phyloP scores from a whole-genome alignment of 1,140 invertebrate genomes.

The Orchesella cincta region DNA sequence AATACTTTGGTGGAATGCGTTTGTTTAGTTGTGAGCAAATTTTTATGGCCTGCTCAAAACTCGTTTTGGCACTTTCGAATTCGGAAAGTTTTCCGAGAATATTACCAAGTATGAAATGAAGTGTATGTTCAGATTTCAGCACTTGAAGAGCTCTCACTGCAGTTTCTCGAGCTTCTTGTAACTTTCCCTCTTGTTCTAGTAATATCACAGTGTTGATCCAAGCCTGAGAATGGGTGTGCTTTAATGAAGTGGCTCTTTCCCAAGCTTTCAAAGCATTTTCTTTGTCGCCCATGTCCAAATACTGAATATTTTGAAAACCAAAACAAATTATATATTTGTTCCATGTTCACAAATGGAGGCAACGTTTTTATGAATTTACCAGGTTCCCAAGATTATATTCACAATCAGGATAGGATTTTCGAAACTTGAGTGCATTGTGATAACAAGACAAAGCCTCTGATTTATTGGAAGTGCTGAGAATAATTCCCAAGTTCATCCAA shows the following conservation, averaged over 20 bases:
- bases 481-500: constrained; percentile 97
- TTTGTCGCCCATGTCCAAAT: constrained; percentile 64
- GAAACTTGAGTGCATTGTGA: constrained; percentile 70
- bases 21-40: constrained; percentile 65
- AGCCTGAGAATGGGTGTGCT: constrained; percentile 75
- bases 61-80: constrained; percentile 75
- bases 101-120: constrained; percentile 87
- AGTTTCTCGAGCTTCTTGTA: constrained; percentile 69
- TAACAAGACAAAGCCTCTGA: constrained; percentile 78
- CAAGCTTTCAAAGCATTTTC: constrained; percentile 69
- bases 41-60: constrained; percentile 75
- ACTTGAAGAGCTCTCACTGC: constrained; percentile 69
- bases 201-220: constrained; percentile 91
- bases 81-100: constrained; percentile 78
- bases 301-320: constrained; percentile 57
- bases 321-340: constrained; percentile 9
- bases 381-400: constrained; percentile 93
- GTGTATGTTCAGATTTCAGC: constrained; percentile 69
- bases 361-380: constrained; percentile 60
- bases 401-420: constrained; percentile 85
- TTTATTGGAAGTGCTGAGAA: constrained; percentile 74
- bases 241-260: constrained; percentile 75
- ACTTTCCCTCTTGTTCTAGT: constrained; percentile 76
- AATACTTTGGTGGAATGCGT: constrained; percentile 65
- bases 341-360: constrained; percentile 14